Evolutionary conservation across 2,888 invertebrate genomes (phyloP).

Genomic region (Drosophila incognita): DNA sequence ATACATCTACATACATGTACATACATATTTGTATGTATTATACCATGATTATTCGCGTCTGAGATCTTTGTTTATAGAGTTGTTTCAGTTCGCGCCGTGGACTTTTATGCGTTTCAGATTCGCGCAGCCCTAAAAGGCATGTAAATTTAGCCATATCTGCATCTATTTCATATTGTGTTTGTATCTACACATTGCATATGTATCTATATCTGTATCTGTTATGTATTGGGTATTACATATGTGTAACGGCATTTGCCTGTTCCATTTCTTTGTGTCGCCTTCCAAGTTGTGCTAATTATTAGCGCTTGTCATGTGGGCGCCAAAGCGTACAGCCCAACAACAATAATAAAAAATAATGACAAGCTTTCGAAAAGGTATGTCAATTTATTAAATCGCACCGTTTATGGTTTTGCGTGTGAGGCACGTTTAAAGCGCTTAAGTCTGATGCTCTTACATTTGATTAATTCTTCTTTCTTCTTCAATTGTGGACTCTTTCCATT

Average conservation of each 20-base stretch:
- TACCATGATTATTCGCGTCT: constrained; percentile 31
- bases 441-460: constrained; percentile 16
- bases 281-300: constrained; percentile 62
- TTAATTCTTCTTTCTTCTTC: constrained; percentile 5
- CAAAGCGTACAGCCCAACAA: constrained; percentile 15
- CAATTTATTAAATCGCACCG: constrained; percentile 71
- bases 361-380: constrained; percentile 33
- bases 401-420: constrained; percentile 64
- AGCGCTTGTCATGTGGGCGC: constrained; percentile 54
- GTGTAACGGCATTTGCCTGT: constrained; percentile 32
- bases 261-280: constrained; percentile 44
- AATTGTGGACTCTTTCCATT: constrained; percentile 12
- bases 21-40: constrained; percentile 11
- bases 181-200: constrained; percentile 1
- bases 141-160: constrained; percentile 32
- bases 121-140: constrained; percentile 24
- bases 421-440: constrained; percentile 37
- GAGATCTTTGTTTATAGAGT: constrained; percentile 44
- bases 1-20: neutral
- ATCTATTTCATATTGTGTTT: constrained; percentile 10
- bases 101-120: constrained; percentile 22
- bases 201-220: constrained; percentile 17
- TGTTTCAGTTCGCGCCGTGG: constrained; percentile 39
- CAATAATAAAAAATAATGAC: constrained; percentile 8
- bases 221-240: constrained; percentile 1